Evolutionary conservation across 2,797 vertebrate genomes (phyloP), one percentile per base, ranked within the genome.

Genomic region (Molossus molossus): DNA sequence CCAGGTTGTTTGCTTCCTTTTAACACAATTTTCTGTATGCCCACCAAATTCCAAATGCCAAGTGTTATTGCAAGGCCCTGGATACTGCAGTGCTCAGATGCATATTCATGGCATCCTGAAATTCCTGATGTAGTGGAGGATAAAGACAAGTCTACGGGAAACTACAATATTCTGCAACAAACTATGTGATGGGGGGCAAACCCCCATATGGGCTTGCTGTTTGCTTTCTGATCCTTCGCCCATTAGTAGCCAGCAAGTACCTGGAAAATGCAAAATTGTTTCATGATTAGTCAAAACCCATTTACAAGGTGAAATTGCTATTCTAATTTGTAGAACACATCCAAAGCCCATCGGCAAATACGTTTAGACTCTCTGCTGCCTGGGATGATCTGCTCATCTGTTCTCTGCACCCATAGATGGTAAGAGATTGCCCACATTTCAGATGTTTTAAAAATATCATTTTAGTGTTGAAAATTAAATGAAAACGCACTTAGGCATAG

Each of bases 41-140:
- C 55, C 23, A 48, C 57, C 1, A 15, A 76, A 20, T 37, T 25
- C 48, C 75, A 89, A 18, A 85, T 48, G 33, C 55, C 33, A 45
- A 40, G 6, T 50, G 14, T 45, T 48, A 55, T 2, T n/a, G 33
- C 9, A 29, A 58, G 65, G 40, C 33, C 60, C 25, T 17, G 57
- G 37, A 45, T 10, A 48, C 18, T 15, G 13, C 2, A 0, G 27
- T 1, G 14, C 60, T 40, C 10, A 21, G n/a, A 29, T 0, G 0
- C 21, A 33, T 7, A 65, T 50, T 25, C 37, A 25, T 1, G 14
- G 62, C 82, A 69, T 88, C 77, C 55, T 15, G 23, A 72, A 60
- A 87, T 62, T 57, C 50, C 57, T 25, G 40, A 70, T 21, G 27
- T 15, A 9, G 21, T 9, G 29, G 72, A 70, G 13, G 13, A 88